Percentiles rank a stretch among this genome's conserved stretches.
Evolutionary conservation across 2,888 invertebrate genomes (phyloP).

Genomic region (Rambutsinella grinnellia): DNA sequence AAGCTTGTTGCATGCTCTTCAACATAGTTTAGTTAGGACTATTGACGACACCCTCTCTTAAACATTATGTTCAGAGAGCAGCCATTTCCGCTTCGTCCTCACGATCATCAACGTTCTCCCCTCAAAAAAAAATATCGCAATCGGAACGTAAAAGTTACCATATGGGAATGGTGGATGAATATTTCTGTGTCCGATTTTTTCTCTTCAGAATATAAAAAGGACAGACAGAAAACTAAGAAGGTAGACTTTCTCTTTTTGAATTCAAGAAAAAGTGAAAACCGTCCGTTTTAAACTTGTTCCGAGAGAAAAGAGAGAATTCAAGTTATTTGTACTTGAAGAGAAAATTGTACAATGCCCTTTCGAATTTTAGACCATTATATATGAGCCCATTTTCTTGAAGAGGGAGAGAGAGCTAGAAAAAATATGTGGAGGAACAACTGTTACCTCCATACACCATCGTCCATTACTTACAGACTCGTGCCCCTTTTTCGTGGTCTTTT

Average conservation of each 20-base stretch:
- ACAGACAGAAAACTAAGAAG: background rate
- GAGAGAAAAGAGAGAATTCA: too few species aligned
- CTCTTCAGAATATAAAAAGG: background rate
- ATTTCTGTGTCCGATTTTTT: background rate
- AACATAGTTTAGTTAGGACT: background rate
- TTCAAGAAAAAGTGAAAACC: too few species aligned
- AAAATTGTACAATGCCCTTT: constrained; percentile 2
- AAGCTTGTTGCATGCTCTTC: constrained; percentile 54
- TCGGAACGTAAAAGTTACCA: too few species aligned
- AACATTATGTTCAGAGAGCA: background rate
- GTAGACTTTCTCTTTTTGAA: background rate
- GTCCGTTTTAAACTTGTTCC: too few species aligned
- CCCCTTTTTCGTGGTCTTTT: background rate
- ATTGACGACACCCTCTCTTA: constrained; percentile 14
- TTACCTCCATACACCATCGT: constrained; percentile 7
- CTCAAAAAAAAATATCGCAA: too few species aligned
- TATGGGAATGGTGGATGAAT: too few species aligned
- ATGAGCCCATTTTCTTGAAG: constrained; percentile 23
- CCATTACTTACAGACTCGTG: background rate
- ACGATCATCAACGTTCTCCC: too few species aligned
- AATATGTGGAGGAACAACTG: constrained; percentile 27
- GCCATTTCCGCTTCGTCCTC: background rate
- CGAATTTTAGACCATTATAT: constrained; percentile 25
- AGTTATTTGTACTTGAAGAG: constrained; percentile 7
- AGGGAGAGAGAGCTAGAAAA: background rate